Evolutionary conservation across 2,113 vertebrate genomes (phyloP), one percentile per base, ranked within the genome.

Genomic region (Labeo rohita): DNA sequence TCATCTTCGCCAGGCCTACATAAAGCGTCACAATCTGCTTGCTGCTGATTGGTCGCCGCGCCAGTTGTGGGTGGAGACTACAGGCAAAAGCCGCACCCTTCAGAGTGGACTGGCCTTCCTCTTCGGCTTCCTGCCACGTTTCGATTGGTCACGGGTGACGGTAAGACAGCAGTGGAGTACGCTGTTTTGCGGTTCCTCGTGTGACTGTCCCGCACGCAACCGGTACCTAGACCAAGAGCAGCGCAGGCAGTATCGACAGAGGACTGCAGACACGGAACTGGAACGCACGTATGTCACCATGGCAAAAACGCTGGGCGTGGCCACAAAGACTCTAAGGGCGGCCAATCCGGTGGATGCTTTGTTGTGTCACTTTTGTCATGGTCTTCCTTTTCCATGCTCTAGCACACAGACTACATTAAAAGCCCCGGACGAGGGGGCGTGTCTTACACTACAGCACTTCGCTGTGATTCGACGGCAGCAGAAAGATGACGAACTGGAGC

Each of bases 341-440:
- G 95, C 98, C 61, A 99, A 99, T 90, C 98, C 98, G 0, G 95
- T 99, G 23, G 98, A 99, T 91, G 96, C 98, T 5, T 93, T 99
- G 90, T 88, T 98, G 68, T 99, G 98, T 93, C 96, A 97, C 89
- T 94, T 99, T 83, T 99, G 98, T 90, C 98, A 99, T 77, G 95
- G 95, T 1, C 92, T 98, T 88, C 93, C 96, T 1, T 99, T 99
- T 89, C 98, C 98, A 0, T 99, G 98, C 83, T 95, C 94, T 39
- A 75, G 6, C 85, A 21, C 72, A 10, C 49, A 3, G 39, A 28
- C 79, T 5, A 39, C 52, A 90, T 92, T 45, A 91, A 59, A 39
- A 77, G 0, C 1, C 21, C 28, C 45, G 0, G 36, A 85, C 76
- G 16, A 86, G 0, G 83, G 90, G 0, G 96, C 95, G 49, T 99